Evolutionary conservation across 2,888 invertebrate genomes (phyloP).

Genomic region (Phalera bucephala): DNA sequence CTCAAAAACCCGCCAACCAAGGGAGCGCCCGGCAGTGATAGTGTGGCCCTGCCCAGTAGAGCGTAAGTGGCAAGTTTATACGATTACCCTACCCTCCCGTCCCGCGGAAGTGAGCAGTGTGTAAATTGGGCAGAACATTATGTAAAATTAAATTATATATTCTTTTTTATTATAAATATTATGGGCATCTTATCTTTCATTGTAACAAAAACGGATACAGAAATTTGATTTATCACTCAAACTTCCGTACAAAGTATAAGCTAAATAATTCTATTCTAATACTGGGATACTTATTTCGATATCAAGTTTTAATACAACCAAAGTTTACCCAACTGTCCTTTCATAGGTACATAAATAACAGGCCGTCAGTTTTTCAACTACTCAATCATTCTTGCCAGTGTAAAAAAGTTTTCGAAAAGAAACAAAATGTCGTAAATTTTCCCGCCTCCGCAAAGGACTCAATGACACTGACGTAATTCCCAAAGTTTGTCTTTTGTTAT

Average conservation of each 20-base stretch:
- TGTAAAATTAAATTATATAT: too few relatives aligned
- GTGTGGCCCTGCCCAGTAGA: too few relatives aligned
- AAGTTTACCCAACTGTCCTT: too few relatives aligned
- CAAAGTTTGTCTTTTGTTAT: not conserved
- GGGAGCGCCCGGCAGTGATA: too few relatives aligned
- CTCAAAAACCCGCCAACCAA: too few relatives aligned
- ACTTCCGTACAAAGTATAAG: not conserved
- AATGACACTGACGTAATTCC: slow-evolving; percentile 1
- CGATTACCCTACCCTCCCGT: too few relatives aligned
- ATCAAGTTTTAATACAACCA: not conserved
- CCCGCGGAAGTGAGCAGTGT: too few relatives aligned
- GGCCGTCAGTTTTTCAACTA: not conserved
- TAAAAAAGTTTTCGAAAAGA: too few relatives aligned
- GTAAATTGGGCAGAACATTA: too few relatives aligned
- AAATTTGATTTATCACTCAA: not conserved
- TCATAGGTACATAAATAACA: not conserved
- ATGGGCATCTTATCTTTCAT: not conserved
- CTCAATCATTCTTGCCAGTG: not conserved
- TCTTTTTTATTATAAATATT: too few relatives aligned
- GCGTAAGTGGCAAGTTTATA: too few relatives aligned
- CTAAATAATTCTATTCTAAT: not conserved
- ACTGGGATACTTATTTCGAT: not conserved
- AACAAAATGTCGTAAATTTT: too few relatives aligned
- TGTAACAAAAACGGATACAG: not conserved
- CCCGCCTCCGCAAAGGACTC: not conserved